Conservation (phyloP, 2,113 vertebrate genomes). For the Erythrocebus patas region DNA sequence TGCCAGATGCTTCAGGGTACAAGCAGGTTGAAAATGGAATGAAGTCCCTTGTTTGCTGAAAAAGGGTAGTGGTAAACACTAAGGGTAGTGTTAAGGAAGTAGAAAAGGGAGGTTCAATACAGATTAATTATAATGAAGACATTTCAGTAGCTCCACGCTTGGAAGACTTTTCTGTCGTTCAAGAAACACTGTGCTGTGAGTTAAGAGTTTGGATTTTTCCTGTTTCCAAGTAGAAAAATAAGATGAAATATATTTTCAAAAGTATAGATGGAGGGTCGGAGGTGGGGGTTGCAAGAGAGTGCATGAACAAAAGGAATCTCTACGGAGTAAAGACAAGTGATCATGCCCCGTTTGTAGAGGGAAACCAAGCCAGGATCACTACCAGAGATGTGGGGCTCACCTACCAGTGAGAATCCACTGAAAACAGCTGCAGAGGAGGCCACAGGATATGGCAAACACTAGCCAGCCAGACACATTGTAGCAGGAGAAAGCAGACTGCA, state of each 20-base stretch:
- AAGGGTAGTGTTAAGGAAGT: not conserved
- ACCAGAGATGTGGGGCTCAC: not conserved
- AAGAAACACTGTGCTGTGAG: not conserved
- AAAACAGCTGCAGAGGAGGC: not conserved
- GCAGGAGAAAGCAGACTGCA: not conserved
- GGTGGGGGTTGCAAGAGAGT: no score
- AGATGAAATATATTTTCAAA: not conserved
- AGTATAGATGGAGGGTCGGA: not conserved
- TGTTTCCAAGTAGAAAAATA: not conserved
- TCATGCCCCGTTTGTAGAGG: not conserved
- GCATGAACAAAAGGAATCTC: not conserved
- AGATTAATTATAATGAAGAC: not conserved
- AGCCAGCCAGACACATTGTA: no score
- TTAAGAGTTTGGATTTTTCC: not conserved
- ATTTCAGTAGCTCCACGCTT: not conserved
- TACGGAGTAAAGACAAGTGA: not conserved
- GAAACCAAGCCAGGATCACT: not conserved
- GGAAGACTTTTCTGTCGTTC: not conserved
- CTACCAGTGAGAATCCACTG: not conserved
- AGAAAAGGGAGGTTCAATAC: not conserved
- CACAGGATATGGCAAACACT: not conserved
- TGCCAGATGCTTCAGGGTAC: not conserved
- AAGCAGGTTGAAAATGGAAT: not conserved
- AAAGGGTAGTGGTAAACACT: not conserved
- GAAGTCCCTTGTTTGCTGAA: not conserved